These are phyloP conservation scores for Acheta domesticus DNA, from an alignment of 2,888 invertebrate species.

Conservation along the genomic window DNA sequence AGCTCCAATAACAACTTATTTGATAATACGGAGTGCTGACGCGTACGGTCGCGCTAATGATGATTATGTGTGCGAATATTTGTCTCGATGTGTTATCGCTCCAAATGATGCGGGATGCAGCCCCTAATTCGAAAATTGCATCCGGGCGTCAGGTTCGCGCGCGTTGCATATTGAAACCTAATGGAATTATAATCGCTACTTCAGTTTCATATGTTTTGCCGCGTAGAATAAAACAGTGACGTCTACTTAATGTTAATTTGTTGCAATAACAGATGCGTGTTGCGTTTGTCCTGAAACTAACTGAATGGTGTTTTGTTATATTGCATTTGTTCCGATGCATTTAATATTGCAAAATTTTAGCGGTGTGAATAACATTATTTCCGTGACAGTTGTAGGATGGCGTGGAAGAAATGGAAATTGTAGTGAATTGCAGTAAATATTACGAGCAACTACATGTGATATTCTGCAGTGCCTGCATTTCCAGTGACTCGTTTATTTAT, in stretches of 20 bases:
- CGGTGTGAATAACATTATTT: too few species aligned
- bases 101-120: neutral
- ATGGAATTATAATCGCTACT: neutral
- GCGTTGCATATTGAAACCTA: neutral
- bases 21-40: neutral
- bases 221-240: neutral
- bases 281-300: neutral
- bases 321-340: neutral
- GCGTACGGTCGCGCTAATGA: neutral
- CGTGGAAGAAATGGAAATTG: too few species aligned
- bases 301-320: neutral
- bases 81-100: neutral
- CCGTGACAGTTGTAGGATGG: too few species aligned
- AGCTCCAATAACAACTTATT: constrained; percentile 7
- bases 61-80: neutral
- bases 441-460: too few species aligned
- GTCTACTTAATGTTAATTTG: neutral
- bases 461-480: too few species aligned
- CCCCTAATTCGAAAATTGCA: neutral
- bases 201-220: neutral
- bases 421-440: too few species aligned
- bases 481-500: too few species aligned
- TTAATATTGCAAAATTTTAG: neutral
- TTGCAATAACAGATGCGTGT: constrained; percentile 4
- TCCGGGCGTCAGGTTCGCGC: neutral